Base-by-base conservation (phyloP, 2,888 invertebrate species). In the Tethea ocularis region DNA sequence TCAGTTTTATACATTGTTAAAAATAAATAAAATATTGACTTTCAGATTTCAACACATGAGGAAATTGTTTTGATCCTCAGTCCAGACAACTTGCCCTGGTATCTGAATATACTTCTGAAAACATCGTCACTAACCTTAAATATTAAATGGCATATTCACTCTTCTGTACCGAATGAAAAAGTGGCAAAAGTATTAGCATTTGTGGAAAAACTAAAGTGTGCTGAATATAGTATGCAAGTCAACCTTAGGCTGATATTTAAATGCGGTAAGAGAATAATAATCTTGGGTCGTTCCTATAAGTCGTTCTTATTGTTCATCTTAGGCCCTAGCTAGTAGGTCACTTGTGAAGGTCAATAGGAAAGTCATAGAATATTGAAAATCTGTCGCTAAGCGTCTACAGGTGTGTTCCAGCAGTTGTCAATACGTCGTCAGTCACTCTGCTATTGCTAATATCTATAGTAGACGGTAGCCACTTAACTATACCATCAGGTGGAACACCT, bases 191-290 rank as follows among this genome's bases (percentile, higher is more conserved):
- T 93, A 51, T 80, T 82, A 61, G 77, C 80, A 36, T 92, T 88
- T 77, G 75, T 87, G n/a, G 82, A 83, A 64, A 81, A 72, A 55
- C 71, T 86, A 15, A 70, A 75, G 64, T 64, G 63, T 29, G 51
- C 59, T 24, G 67, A 64, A 52, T 62, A 62, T 54, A 67, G 63
- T 61, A 63, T 78, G 68, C 77, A 91, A 74, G 75, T 95, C 24
- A 94, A 94, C 60, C 67, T 97, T 29, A 94, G 94, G 69, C 86
- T 97, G 77, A 96, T 97, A 78, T 97, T 97, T 95, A 97, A 96
- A 93, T 91, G 95, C 87, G 95, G 96, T 96, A 93, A 93, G 89
- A 82, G 36, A 57, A 33, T 13, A 33, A 33, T 29, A 3, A 33
- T 33, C 29, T 7, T 29, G 29, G 8, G 29, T 8, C 29, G 8